Percentiles rank a stretch among this genome's conserved stretches.
Conservation (phyloP, 2,797 vertebrate species). For the Discoglossus pictus region DNA sequence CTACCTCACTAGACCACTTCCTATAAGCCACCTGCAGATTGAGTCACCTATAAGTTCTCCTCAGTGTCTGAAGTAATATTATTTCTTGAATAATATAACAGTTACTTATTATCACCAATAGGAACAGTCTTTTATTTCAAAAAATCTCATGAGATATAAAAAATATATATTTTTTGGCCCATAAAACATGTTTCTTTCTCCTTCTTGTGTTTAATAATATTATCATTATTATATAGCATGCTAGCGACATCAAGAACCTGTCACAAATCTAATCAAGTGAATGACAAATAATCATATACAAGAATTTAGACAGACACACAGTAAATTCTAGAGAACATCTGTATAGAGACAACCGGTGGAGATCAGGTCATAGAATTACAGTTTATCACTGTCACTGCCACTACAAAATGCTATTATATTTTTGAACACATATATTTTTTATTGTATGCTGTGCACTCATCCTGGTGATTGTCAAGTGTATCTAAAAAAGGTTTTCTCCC, state of each 20-base stretch:
- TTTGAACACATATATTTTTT: conserved; percentile 16
- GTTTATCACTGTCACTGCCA: conserved; percentile 40
- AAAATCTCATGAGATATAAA: no score
- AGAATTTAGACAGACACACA: conserved; percentile 6
- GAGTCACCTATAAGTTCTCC: no score
- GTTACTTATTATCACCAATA: no score
- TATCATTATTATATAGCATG: background rate
- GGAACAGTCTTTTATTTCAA: no score
- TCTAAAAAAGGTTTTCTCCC: conserved; percentile 9
- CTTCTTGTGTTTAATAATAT: conserved; percentile 4
- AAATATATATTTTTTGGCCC: no score
- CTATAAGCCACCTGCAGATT: no score
- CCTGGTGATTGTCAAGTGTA: conserved; percentile 15
- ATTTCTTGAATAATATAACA: no score
- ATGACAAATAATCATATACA: conserved; percentile 1
- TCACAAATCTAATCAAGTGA: conserved; percentile 5
- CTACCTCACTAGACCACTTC: no score
- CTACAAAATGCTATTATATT: conserved; percentile 28
- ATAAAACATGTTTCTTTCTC: background rate
- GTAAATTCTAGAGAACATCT: background rate
- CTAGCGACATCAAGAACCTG: background rate
- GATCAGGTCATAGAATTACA: conserved; percentile 24
- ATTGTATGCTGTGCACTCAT: background rate
- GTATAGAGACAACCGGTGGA: conserved; percentile 3
- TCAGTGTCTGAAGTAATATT: no score